phyloP scores from a whole-genome alignment of 2,888 invertebrate species.

The Limenitis camilla region DNA sequence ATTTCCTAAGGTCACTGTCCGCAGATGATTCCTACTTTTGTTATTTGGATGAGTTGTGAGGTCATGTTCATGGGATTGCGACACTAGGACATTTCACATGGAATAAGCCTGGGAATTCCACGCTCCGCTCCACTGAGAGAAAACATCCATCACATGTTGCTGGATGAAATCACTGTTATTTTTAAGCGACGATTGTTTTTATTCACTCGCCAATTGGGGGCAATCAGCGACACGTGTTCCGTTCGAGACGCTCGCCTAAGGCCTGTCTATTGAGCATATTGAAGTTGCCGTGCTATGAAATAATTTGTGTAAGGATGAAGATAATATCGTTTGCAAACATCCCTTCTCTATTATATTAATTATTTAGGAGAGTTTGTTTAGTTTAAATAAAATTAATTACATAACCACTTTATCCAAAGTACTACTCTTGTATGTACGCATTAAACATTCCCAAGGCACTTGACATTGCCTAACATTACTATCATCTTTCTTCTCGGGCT shows the following conservation, averaged over 20 bases:
- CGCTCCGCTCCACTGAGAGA: conserved; percentile 50
- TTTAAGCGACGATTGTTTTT: conserved; percentile 74
- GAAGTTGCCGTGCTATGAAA: conserved; percentile 38
- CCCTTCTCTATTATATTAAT: no score
- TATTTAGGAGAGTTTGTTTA: neutral
- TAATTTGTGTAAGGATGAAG: conserved; percentile 16
- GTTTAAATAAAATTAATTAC: neutral
- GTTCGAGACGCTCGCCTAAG: conserved; percentile 56
- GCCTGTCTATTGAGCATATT: conserved; percentile 59
- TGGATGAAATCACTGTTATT: conserved; percentile 74
- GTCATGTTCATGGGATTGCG: conserved; percentile 54
- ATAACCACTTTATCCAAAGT: neutral
- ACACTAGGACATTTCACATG: conserved; percentile 64
- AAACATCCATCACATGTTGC: conserved; percentile 68
- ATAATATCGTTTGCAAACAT: neutral
- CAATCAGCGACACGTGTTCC: conserved; percentile 73
- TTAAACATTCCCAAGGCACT: conserved; percentile 33
- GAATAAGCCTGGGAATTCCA: conserved; percentile 50
- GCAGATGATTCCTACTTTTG: conserved; percentile 24
- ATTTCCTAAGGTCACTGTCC: conserved; percentile 17
- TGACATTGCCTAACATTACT: conserved; percentile 28
- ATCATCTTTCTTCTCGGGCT: conserved; percentile 29
- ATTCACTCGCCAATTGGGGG: conserved; percentile 74
- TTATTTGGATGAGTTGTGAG: conserved; percentile 51
- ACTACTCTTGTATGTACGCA: conserved; percentile 2